phyloP scores from a whole-genome alignment of 2,797 vertebrate genomes.

The Manis javanica region DNA sequence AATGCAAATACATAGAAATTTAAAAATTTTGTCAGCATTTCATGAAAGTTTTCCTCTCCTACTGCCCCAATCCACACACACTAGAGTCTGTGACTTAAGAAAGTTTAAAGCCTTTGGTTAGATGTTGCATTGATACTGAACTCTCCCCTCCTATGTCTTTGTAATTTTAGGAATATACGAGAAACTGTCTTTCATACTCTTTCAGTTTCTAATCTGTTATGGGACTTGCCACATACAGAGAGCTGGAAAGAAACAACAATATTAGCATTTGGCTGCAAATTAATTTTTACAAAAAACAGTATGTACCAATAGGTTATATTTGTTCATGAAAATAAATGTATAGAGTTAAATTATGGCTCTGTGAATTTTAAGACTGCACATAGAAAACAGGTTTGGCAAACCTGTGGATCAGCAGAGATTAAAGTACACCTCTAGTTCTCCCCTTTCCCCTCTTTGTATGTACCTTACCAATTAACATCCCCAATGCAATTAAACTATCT shows the following conservation, averaged over 20 bases:
- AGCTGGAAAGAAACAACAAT: background rate
- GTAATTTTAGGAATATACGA: background rate
- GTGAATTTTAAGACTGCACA: background rate
- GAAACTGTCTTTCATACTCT: background rate
- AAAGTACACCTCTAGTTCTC: background rate
- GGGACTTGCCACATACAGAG: background rate
- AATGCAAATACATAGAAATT: background rate
- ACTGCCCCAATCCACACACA: background rate
- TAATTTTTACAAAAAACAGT: background rate
- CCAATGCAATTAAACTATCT: constrained; percentile 66
- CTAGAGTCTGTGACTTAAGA: background rate
- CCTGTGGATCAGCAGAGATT: background rate
- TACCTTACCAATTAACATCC: constrained; percentile 66
- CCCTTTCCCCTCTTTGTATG: background rate
- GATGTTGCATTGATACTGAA: background rate
- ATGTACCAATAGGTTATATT: background rate
- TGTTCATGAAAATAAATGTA: background rate
- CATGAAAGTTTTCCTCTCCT: background rate
- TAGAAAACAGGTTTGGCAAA: background rate
- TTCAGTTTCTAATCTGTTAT: background rate
- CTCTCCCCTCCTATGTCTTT: background rate
- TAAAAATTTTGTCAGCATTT: background rate
- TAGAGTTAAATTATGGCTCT: background rate
- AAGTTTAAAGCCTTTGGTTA: background rate
- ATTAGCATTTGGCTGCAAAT: constrained; percentile 40